phyloP scores from a whole-genome alignment of 1,140 invertebrate genomes.

The Nymphalis io region DNA sequence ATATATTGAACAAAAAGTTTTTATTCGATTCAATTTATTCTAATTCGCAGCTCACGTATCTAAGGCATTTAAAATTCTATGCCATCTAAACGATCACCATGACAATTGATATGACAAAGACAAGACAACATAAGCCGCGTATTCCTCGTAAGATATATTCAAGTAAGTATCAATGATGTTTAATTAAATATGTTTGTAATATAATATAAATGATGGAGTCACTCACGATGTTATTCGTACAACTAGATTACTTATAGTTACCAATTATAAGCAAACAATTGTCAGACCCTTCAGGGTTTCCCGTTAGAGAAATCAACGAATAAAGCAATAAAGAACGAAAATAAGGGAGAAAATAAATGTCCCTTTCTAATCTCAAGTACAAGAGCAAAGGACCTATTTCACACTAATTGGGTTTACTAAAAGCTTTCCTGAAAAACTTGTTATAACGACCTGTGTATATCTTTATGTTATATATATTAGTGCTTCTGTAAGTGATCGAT shows the following conservation, averaged over 20 bases:
- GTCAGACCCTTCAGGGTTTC: slow-evolving; percentile 10
- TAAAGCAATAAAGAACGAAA: slow-evolving; percentile 43
- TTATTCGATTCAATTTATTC: no score
- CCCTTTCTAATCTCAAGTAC: slow-evolving; percentile 45
- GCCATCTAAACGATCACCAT: no score
- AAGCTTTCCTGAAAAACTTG: slow-evolving; percentile 49
- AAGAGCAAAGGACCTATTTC: slow-evolving; percentile 45
- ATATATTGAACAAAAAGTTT: no score
- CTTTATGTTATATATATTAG: background rate
- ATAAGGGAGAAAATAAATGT: slow-evolving; percentile 45
- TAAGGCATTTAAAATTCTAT: no score
- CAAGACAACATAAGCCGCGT: no score
- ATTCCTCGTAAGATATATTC: no score
- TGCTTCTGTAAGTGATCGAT: background rate
- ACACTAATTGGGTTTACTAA: slow-evolving; percentile 56
- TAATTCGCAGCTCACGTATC: no score
- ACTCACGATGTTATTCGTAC: no score
- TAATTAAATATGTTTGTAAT: no score
- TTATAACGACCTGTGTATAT: slow-evolving; percentile 37
- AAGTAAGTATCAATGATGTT: no score
- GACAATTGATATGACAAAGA: no score
- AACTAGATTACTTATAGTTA: background rate
- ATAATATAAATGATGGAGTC: no score
- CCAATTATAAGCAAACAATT: slow-evolving; percentile 12
- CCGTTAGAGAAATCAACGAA: slow-evolving; percentile 22